Evolutionary conservation across 1,140 invertebrate species (phyloP), one percentile per base, ranked within the genome.

Genomic region (Nylanderia fulva): DNA sequence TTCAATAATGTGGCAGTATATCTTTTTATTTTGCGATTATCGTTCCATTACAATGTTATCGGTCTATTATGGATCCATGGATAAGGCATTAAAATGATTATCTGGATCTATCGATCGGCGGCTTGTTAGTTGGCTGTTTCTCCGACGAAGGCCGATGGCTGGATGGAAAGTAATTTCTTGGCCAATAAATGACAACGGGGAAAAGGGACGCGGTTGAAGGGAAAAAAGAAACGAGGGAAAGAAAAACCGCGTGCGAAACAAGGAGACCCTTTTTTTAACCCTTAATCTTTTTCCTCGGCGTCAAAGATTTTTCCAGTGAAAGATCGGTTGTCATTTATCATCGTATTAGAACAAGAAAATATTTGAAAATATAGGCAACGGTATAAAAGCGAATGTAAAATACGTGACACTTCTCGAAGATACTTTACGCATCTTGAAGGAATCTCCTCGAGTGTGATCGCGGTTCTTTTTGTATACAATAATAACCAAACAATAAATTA

Each of bases 131-230:
- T 33, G 66, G 76, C 33, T 68, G 48, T 72, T 82, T 24, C 77
- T 71, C 29, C 39, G 36, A 63, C 68, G 79, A 58, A 86, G 36
- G 77, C 63, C 48, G 63, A 79, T 36, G 74, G 61, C 27, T 24
- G 45, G 42, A 58, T 60, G 82, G 21, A 76, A 80, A 82, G 76
- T 76, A 74, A 86, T 83, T 86, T 83, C 63, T 82, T 71, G 85
- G 79, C 56, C 85, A 84, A 86, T 86, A 86, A 84, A 74, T 48
- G 85, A n/a, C 68, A 74, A 33, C 69, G 56, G 45, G 60, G 75
- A 48, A 18, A 48, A 48, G 27, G 33, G 42, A 83, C 52, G 84
- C 68, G 66, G 48, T 66, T 52, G 63, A 61, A 27, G 21, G 29
- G 3, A 68, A 63, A 71, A 80, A 82, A 85, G 71, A 11, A 84